These are phyloP conservation scores for Nomada ruficornis DNA, from an alignment of 2,888 invertebrate species.

Conservation along the genomic window DNA sequence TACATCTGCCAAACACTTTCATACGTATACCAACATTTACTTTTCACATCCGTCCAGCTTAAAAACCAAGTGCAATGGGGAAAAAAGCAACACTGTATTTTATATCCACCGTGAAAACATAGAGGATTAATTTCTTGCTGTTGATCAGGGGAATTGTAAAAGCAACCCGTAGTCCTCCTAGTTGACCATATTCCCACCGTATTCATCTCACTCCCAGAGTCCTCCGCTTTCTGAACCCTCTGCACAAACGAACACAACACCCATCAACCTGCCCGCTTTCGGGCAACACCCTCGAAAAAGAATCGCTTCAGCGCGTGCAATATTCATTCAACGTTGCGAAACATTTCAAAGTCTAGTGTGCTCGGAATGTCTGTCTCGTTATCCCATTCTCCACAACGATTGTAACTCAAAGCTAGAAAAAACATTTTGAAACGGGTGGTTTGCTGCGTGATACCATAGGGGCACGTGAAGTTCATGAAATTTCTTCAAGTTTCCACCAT, in stretches of 20 bases:
- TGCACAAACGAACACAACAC: background rate
- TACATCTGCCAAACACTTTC: no score
- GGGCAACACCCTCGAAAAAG: constrained; percentile 1
- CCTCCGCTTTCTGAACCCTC: background rate
- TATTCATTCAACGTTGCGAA: constrained; percentile 14
- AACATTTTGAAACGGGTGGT: background rate
- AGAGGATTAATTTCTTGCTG: no score
- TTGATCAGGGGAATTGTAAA: background rate
- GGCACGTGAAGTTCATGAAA: background rate
- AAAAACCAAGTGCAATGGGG: no score
- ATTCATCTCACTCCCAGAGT: background rate
- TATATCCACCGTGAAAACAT: no score
- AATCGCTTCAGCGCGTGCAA: constrained; percentile 1
- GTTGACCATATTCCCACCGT: background rate
- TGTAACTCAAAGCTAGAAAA: background rate
- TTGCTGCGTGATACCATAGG: background rate
- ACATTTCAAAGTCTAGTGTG: background rate
- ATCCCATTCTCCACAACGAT: background rate
- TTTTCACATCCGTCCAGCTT: no score
- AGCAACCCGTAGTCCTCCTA: background rate
- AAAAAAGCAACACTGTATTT: no score
- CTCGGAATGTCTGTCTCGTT: constrained; percentile 4
- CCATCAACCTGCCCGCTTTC: background rate
- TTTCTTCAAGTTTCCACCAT: background rate
- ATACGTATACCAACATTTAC: no score